Evolutionary conservation across 2,113 vertebrate species (phyloP), one percentile per base, ranked within the genome.

Genomic region (Agapornis roseicollis): DNA sequence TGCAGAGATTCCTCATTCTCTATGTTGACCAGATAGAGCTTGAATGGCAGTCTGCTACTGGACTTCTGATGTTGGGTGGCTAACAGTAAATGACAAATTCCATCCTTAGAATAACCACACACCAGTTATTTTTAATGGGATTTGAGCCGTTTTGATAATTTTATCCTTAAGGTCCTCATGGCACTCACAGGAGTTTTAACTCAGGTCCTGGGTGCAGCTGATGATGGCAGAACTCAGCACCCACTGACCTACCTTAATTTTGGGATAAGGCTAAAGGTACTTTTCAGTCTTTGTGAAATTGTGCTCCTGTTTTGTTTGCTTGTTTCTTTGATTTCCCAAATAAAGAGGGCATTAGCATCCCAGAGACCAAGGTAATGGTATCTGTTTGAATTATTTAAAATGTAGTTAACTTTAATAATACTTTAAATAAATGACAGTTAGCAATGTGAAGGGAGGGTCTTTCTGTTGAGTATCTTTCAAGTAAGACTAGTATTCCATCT

Each of bases 331-430:
- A 71, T 33, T 79, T 92, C n/a, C 65, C 2, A 6, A 49, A 83
- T 81, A 92, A 85, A 82, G 25, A 71, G 22, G 80, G n/a, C 86
- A 87, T 35, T 41, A 93, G 33, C 13, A 71, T 80, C 72, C 50
- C 47, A 84, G 70, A 89, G 55, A 91, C 28, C 47, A 80, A 90
- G 60, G 41, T 65, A 94, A 85, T 88, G 52, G 74, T 88, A 85
- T 70, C n/a, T 91, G n/a, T 55, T 71, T 88, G 68, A 85, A 85
- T 94, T 85, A 80, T 77, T 94, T 79, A 87, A 90, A 89, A 55
- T 22, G 9, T 92, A 53, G 41, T 82, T 88, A 89, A 77, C 22
- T 80, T 76, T 80, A 85, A 56, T 63, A 49, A 58, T 88, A 81
- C 47, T 89, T 71, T 77, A 85, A 31, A 44, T 66, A 83, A 91